phyloP scores from a whole-genome alignment of 30 jellyfish, hydroid and myxozoan genomes.

The Rhopilema esculentum region DNA sequence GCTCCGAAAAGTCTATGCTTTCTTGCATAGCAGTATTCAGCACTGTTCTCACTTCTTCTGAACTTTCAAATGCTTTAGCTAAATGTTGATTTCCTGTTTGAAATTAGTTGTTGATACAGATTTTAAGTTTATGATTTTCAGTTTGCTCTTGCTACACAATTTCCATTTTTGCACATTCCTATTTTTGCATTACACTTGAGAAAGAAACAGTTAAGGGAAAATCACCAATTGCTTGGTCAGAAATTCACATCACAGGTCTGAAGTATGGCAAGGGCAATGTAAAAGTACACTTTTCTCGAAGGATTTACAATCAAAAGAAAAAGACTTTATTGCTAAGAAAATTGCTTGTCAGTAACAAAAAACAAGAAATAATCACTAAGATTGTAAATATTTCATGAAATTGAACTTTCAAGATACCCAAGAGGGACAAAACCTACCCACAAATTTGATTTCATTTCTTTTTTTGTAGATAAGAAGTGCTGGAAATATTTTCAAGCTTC shows the following conservation, averaged over 20 bases:
- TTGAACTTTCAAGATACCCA: not conserved
- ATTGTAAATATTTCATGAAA: not conserved
- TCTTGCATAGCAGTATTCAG: not conserved
- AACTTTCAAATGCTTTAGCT: not conserved
- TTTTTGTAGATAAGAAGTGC: conserved; percentile 12
- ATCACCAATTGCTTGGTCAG: not conserved
- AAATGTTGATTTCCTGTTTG: not conserved
- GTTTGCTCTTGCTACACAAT: not conserved
- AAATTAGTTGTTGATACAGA: too few relatives aligned
- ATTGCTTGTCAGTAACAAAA: not conserved
- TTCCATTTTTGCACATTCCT: not conserved
- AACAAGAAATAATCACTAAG: not conserved
- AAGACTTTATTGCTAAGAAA: not conserved
- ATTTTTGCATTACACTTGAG: not conserved
- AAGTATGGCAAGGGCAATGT: not conserved
- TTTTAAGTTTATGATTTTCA: not conserved
- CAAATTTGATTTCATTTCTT: conserved; percentile 8
- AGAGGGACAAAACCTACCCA: not conserved
- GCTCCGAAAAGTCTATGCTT: not conserved
- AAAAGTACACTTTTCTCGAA: not conserved
- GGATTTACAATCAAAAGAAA: not conserved
- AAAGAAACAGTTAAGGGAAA: not conserved
- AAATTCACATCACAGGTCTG: not conserved
- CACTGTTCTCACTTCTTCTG: not conserved
- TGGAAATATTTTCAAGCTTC: not conserved